Base-by-base conservation (phyloP, 2,797 vertebrate species). In the Myoxocephalus aenaeus region DNA sequence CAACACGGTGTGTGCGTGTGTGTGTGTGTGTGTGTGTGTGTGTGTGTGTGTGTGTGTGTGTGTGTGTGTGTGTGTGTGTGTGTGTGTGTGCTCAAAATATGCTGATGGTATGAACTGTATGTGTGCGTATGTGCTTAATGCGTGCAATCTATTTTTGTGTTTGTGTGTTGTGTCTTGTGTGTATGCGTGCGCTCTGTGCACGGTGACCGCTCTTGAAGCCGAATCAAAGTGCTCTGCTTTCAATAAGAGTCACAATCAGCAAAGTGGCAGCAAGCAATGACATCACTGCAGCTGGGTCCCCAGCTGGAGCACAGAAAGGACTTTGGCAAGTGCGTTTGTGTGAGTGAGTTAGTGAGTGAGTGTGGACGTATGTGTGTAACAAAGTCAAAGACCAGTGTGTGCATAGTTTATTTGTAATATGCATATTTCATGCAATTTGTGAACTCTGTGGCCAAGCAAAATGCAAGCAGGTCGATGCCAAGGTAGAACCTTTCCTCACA, bases 251-350 rank as follows among this genome's bases (percentile, higher is more conserved):
- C 91, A 96, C 95, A 96, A 97, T 97, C 96, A 96, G 96, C 94
- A 96, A 96, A 96, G 96, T 96, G 94, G 96, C 95, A 94, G 94
- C 95, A 92, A 92, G 86, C 84, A 88, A 95, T 98, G 96, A 97
- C 96, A 96, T 97, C 96, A 98, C 89, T 93, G 96, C 96, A 97
- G 97, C 96, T 97, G 97, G 92, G 93, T 92, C 89, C 95, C 96
- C 93, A 94, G 92, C 90, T 94, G 92, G 90, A 94, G 90, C 88
- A 86, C 91, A 93, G 89, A 93, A 85, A 94, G 79, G 87, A 89
- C 91, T 92, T 91, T 91, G 88, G 90, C 81, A 86, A 84, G 81
- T 82, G 82, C 57, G 62, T 77, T 59, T 69, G 68, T 69, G 68
- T 56, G 72, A 58, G 80, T 65, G 80, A 18, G 62, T 81, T 70